These are phyloP conservation scores for Tenodera sinensis DNA, from an alignment of 2,888 invertebrate genomes.

Conservation along the genomic window DNA sequence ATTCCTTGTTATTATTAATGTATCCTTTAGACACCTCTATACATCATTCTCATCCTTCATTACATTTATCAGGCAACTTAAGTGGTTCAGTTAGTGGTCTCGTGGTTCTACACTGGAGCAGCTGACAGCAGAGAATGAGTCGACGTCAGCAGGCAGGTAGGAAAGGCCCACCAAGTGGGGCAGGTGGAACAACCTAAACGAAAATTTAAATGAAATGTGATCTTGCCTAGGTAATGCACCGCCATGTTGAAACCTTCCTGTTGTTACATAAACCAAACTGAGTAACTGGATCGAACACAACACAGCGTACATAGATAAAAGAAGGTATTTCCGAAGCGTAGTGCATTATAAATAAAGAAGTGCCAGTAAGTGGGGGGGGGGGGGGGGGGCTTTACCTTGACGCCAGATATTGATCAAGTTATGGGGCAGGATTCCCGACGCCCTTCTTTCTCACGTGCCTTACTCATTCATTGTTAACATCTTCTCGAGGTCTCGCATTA, in stretches of 20 bases:
- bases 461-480: background rate
- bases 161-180: too few relatives aligned
- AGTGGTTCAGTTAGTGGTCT: too few relatives aligned
- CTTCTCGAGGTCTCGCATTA: background rate
- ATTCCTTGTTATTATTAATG: too few relatives aligned
- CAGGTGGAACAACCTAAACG: too few relatives aligned
- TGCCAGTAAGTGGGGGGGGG: too few relatives aligned
- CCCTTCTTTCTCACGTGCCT: background rate
- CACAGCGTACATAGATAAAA: background rate
- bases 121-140: too few relatives aligned
- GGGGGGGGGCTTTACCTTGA: background rate
- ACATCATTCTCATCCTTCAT: too few relatives aligned
- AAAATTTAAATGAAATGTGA: background rate
- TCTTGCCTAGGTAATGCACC: background rate
- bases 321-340: background rate
- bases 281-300: background rate
- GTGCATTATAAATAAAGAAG: background rate
- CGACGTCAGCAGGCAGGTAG: too few relatives aligned
- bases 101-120: too few relatives aligned
- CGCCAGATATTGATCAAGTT: background rate
- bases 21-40: too few relatives aligned
- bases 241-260: background rate
- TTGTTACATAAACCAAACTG: too few relatives aligned
- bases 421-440: background rate
- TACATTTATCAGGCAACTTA: too few relatives aligned